Percentiles rank a stretch among this genome's conserved stretches.
phyloP scores from a whole-genome alignment of 2,797 vertebrate species.

The Dermochelys coriacea region DNA sequence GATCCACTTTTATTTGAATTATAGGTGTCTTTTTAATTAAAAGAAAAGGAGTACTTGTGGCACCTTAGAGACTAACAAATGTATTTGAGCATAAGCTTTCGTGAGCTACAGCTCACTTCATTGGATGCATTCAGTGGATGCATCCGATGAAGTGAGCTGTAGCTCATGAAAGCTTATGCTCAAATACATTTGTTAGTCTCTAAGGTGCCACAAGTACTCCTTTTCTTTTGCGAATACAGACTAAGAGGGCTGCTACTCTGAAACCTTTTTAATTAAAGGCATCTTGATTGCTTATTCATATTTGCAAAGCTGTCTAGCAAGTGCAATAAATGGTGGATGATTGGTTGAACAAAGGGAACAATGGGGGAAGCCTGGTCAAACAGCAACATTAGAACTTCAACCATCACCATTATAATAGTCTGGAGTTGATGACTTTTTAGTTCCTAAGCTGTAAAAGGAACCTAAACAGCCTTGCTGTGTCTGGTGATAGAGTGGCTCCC shows the following conservation, averaged over 20 bases:
- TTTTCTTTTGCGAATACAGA: too few relatives aligned
- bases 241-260: too few relatives aligned
- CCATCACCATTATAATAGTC: conserved; percentile 29
- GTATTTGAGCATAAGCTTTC: too few relatives aligned
- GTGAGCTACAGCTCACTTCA: too few relatives aligned
- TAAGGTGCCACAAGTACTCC: too few relatives aligned
- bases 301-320: conserved; percentile 45
- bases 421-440: conserved; percentile 18
- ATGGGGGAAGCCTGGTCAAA: conserved; percentile 55
- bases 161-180: too few relatives aligned
- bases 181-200: too few relatives aligned
- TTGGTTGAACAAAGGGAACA: conserved; percentile 31
- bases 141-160: too few relatives aligned
- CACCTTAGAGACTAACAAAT: too few relatives aligned
- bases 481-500: conserved; percentile 34
- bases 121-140: too few relatives aligned
- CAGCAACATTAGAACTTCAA: conserved; percentile 1
- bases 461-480: conserved; percentile 14
- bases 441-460: conserved; percentile 55
- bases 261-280: conserved; percentile 52
- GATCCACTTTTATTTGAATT: conserved; percentile 21
- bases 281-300: conserved; percentile 46
- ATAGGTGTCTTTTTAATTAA: conserved; percentile 49
- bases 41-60: not conserved
- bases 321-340: conserved; percentile 17